These are phyloP conservation scores for Lasioglossum albipes DNA, from an alignment of 1,140 invertebrate species.

Conservation along the genomic window DNA sequence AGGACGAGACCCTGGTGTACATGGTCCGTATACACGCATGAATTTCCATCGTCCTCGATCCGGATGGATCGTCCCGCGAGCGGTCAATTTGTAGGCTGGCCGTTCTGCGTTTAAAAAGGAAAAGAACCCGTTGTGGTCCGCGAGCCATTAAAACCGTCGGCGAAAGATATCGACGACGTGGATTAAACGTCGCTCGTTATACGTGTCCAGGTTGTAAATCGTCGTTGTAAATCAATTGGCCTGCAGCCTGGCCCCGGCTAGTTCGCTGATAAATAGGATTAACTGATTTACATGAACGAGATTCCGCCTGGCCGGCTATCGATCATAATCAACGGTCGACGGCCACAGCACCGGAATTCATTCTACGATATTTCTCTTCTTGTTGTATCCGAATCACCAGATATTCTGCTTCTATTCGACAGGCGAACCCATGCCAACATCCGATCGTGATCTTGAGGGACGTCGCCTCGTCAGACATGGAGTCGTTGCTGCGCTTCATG, in stretches of 20 bases:
- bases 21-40: conserved; percentile 3
- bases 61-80: conserved; percentile 15
- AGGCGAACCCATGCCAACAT: conserved; percentile 95
- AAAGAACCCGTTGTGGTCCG: background rate
- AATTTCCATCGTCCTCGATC: conserved; percentile 25
- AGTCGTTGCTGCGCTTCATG: conserved; percentile 95
- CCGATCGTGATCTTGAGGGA: conserved; percentile 95
- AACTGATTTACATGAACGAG: conserved; percentile 55
- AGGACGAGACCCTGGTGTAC: background rate
- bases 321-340: conserved; percentile 49
- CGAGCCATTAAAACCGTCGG: conserved; percentile 20
- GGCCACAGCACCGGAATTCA: too few species aligned
- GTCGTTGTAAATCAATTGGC: conserved; percentile 63
- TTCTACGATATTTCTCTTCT: too few species aligned
- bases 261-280: conserved; percentile 50
- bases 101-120: background rate
- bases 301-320: conserved; percentile 44
- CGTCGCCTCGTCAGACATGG: conserved; percentile 92
- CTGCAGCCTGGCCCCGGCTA: background rate
- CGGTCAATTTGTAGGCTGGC: conserved; percentile 28
- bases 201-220: conserved; percentile 59
- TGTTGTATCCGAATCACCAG: background rate
- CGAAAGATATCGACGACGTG: conserved; percentile 49
- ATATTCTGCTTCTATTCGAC: conserved; percentile 59
- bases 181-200: conserved; percentile 61